Evolutionary conservation across 1,140 invertebrate species (phyloP).

Genomic region (Phthorimaea operculella): DNA sequence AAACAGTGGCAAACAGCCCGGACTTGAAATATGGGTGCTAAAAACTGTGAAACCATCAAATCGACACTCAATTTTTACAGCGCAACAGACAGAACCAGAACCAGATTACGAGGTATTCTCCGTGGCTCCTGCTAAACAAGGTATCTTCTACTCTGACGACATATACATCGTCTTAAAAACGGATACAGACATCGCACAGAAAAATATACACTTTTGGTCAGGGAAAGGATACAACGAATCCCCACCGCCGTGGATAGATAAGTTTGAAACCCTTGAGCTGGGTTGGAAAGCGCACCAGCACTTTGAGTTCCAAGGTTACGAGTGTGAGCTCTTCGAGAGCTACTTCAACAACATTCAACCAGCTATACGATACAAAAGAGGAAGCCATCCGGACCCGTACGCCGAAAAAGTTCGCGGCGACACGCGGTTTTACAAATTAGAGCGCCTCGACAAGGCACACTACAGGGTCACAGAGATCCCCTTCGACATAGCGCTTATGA

Average conservation of each 20-base stretch:
- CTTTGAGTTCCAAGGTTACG: neutral
- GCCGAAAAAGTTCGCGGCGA: neutral
- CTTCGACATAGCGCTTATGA: neutral
- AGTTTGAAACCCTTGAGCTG: neutral
- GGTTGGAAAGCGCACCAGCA: neutral
- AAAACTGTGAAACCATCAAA: neutral
- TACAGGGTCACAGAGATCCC: neutral
- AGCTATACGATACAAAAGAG: neutral
- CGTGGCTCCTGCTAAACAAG: neutral
- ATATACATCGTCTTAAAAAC: neutral
- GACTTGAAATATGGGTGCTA: neutral
- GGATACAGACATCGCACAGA: neutral
- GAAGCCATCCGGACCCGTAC: neutral
- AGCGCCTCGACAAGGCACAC: neutral
- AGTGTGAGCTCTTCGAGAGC: neutral
- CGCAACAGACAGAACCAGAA: neutral
- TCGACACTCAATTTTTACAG: neutral
- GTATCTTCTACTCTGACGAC: neutral
- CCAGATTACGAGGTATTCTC: neutral
- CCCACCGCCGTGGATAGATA: neutral
- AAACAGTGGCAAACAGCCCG: slow-evolving; percentile 1
- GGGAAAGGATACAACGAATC: neutral
- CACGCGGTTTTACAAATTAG: neutral
- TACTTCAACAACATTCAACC: neutral
- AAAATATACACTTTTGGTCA: neutral